Conservation (phyloP, 2,797 vertebrate genomes). For the Clarias platycephalus region DNA sequence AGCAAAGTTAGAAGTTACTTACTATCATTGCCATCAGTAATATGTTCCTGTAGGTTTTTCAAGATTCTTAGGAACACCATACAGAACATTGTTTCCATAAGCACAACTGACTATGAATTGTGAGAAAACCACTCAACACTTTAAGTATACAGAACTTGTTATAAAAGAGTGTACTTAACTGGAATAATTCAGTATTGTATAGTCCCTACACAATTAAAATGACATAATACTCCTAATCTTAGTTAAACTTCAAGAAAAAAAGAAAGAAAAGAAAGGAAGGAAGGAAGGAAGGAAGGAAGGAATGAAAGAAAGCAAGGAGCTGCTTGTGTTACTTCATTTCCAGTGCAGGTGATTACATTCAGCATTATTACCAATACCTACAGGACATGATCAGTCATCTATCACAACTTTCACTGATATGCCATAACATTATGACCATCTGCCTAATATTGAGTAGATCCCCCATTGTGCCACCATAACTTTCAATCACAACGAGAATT, state of each 20-base stretch:
- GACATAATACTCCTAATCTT: neutral
- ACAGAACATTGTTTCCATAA: neutral
- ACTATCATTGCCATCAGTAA: neutral
- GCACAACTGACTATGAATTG: neutral
- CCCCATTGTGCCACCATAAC: no score
- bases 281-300: no score
- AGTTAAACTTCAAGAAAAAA: neutral
- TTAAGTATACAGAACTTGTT: neutral
- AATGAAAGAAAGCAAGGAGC: no score
- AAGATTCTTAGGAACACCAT: neutral
- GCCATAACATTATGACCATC: no score
- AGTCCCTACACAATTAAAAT: neutral
- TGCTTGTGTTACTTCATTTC: neutral
- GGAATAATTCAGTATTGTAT: slow-evolving; percentile 1
- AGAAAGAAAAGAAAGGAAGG: no score
- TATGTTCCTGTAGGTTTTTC: neutral
- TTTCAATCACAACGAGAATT: no score
- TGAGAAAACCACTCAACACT: neutral
- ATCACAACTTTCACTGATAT: no score
- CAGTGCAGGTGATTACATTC: neutral
- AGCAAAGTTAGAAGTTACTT: neutral
- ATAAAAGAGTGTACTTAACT: neutral
- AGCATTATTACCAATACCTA: neutral
- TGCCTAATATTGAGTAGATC: no score
- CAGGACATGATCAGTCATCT: no score